Evolutionary conservation across 2,113 vertebrate species (phyloP).

Genomic region (Ascaphus truei): DNA sequence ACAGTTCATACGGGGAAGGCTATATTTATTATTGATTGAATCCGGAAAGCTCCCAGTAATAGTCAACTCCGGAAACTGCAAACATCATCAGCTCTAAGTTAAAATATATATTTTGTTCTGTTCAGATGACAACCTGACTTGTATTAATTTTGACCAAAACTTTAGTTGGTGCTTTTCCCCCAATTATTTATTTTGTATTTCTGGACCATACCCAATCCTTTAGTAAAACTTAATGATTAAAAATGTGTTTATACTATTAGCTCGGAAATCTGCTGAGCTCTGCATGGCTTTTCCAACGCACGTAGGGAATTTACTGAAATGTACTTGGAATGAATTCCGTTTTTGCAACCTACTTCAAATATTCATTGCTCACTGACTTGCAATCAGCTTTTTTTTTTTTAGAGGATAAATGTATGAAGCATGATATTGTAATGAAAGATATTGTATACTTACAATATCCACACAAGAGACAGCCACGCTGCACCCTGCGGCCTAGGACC

Average conservation of each 20-base stretch:
- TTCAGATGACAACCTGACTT: too few relatives aligned
- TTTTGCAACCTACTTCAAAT: slow-evolving; percentile 12
- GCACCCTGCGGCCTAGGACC: too few relatives aligned
- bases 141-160: too few relatives aligned
- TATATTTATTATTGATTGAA: too few relatives aligned
- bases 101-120: too few relatives aligned
- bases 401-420: slow-evolving; percentile 7
- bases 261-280: not conserved
- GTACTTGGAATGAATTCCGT: slow-evolving; percentile 14
- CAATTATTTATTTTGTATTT: not conserved
- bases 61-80: too few relatives aligned
- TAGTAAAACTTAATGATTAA: not conserved
- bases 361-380: slow-evolving; percentile 3
- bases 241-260: slow-evolving; percentile 8
- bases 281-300: not conserved
- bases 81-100: too few relatives aligned
- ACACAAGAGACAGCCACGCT: too few relatives aligned
- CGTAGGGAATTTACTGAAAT: not conserved
- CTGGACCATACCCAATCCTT: not conserved
- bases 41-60: too few relatives aligned
- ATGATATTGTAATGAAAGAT: slow-evolving; percentile 1
- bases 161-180: too few relatives aligned
- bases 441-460: slow-evolving; percentile 4
- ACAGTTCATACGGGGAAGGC: too few relatives aligned
- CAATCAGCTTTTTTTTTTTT: not conserved